Conservation (phyloP, 1,140 invertebrate species). For the Samia ricini region DNA sequence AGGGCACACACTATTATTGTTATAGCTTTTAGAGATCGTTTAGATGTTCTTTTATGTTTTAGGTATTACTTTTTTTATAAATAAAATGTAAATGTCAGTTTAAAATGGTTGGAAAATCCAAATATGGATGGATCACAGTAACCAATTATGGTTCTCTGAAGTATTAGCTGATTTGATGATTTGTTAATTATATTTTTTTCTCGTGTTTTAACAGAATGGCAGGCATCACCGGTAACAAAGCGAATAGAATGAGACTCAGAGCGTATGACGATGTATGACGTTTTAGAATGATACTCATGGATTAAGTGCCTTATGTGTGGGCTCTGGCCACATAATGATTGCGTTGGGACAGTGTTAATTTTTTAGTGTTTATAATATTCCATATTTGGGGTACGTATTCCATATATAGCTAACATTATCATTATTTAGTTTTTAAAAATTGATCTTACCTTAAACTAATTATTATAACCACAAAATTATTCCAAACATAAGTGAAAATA, state of each 20-base stretch:
- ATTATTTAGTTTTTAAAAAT: too few species aligned
- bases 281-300: too few species aligned
- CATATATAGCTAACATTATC: too few species aligned
- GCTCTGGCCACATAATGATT: too few species aligned
- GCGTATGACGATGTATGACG: background rate
- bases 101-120: too few species aligned
- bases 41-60: slow-evolving; percentile 2
- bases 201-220: background rate
- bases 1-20: slow-evolving; percentile 12
- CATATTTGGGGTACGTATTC: too few species aligned
- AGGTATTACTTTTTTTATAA: background rate
- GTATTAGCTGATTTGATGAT: too few species aligned
- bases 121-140: background rate
- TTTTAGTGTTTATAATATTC: background rate
- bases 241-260: slow-evolving; percentile 7
- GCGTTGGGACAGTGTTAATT: background rate
- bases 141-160: background rate
- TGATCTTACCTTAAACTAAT: too few species aligned
- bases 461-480: too few species aligned
- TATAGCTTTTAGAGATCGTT: slow-evolving; percentile 15
- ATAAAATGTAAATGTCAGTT: background rate
- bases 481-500: background rate
- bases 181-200: too few species aligned
- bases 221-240: background rate
- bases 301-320: too few species aligned